Evolutionary conservation across 2,888 invertebrate species (phyloP).

Genomic region (Andricus curvator): DNA sequence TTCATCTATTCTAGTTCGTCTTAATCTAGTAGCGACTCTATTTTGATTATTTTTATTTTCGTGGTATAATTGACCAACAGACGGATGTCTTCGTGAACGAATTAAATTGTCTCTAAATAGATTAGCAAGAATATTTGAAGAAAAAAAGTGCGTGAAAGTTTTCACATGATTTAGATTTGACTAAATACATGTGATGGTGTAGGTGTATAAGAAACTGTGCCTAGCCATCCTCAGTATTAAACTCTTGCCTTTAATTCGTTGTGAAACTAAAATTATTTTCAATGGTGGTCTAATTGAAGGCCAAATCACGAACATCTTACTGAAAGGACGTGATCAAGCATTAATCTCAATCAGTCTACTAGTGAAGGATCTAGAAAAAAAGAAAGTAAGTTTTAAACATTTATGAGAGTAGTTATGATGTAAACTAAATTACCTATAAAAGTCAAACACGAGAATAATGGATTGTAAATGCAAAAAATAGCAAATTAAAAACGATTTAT

Average conservation of each 20-base stretch:
- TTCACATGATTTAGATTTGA: no score
- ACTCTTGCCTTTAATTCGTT: background rate
- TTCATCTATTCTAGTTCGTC: background rate
- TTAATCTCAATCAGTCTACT: slow-evolving; percentile 7
- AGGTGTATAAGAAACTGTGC: background rate
- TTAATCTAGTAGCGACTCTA: no score
- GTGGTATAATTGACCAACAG: no score
- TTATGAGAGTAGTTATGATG: background rate
- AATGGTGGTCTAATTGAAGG: slow-evolving; percentile 18
- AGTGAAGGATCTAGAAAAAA: slow-evolving; percentile 2
- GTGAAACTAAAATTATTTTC: slow-evolving; percentile 21
- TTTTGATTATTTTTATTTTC: no score
- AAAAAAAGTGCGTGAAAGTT: no score
- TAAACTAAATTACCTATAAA: slow-evolving; percentile 2
- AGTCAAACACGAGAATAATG: background rate
- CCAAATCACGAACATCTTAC: background rate
- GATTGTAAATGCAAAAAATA: background rate
- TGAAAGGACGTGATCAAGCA: slow-evolving; percentile 13
- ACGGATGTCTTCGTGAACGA: no score
- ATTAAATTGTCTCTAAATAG: no score
- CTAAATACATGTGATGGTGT: background rate
- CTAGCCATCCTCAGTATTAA: background rate
- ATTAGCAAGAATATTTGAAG: no score
- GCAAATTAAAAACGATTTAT: background rate
- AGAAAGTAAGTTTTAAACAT: background rate